Conservation (phyloP, 2,888 invertebrate species). For the Epistrophe grossulariae region DNA sequence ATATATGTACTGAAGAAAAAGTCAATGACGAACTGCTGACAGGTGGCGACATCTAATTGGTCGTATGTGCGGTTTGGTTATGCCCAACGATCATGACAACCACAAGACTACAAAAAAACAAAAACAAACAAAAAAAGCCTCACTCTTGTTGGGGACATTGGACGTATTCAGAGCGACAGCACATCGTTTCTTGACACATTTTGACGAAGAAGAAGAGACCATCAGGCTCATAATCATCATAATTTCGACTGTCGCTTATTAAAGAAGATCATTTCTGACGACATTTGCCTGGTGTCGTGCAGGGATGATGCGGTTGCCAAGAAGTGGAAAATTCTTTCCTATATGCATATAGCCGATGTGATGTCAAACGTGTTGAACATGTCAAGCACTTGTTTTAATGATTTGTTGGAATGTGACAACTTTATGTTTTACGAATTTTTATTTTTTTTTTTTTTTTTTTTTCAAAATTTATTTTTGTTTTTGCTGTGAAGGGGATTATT, state of each 20-base stretch:
- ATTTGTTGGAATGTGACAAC: conserved; percentile 74
- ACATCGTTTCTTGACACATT: conserved; percentile 37
- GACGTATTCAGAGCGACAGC: conserved; percentile 63
- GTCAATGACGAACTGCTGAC: conserved; percentile 84
- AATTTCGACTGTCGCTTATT: conserved; percentile 79
- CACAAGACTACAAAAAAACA: conserved; percentile 10
- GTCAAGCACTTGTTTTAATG: conserved; percentile 71
- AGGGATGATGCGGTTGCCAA: conserved; percentile 36
- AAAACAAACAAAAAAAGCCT: neutral
- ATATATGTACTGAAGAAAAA: neutral
- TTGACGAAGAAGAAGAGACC: conserved; percentile 53
- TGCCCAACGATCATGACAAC: conserved; percentile 36
- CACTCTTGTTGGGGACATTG: conserved; percentile 49
- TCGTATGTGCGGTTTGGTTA: conserved; percentile 77
- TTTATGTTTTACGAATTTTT: conserved; percentile 54
- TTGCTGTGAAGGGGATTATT: neutral
- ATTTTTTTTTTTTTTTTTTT: conserved; percentile 9
- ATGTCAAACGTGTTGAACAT: conserved; percentile 72
- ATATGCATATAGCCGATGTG: conserved; percentile 31
- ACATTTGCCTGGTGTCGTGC: neutral
- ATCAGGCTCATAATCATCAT: conserved; percentile 82
- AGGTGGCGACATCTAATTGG: conserved; percentile 84
- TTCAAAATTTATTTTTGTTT: neutral
- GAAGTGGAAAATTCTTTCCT: conserved; percentile 53
- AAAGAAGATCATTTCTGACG: conserved; percentile 72